Conservation (phyloP, 2,113 vertebrate species). For the Entelurus aequoreus region DNA sequence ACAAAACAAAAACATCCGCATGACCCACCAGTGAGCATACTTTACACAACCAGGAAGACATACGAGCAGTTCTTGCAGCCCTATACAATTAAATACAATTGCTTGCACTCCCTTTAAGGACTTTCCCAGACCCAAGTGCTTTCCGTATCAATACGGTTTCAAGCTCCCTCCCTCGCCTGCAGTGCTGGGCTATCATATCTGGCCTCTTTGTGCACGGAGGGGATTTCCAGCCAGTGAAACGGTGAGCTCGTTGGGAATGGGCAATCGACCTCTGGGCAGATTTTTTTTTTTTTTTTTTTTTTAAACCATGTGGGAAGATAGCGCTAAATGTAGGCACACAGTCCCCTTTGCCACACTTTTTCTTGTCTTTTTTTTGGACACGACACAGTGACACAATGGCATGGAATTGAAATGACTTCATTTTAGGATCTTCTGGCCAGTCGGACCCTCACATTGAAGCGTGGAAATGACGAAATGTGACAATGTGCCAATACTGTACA, state of each 20-base stretch:
- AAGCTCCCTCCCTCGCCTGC: conserved; percentile 71
- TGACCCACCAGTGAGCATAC: conserved; percentile 41
- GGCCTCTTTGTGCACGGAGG: conserved; percentile 72
- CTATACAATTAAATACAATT: conserved; percentile 69
- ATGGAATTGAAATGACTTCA: neutral
- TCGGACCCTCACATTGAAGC: neutral
- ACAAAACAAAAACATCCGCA: conserved; percentile 30
- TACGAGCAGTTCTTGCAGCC: conserved; percentile 45
- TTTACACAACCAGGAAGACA: conserved; percentile 54
- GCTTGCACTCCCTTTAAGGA: conserved; percentile 66
- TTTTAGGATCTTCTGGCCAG: neutral
- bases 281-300: conserved; percentile 58
- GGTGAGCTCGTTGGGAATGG: conserved; percentile 75
- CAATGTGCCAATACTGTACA: no score
- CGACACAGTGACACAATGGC: neutral
- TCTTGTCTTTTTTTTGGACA: no score
- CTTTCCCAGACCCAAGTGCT: conserved; percentile 69
- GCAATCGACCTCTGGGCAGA: conserved; percentile 62
- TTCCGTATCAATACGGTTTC: conserved; percentile 67
- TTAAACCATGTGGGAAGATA: conserved; percentile 64
- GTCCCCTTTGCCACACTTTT: no score
- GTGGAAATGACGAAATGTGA: neutral
- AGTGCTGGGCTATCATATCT: conserved; percentile 74
- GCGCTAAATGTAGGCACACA: neutral
- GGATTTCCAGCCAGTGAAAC: conserved; percentile 76